phyloP scores from a whole-genome alignment of 1,140 invertebrate species.

The Metopolophium dirhodum region DNA sequence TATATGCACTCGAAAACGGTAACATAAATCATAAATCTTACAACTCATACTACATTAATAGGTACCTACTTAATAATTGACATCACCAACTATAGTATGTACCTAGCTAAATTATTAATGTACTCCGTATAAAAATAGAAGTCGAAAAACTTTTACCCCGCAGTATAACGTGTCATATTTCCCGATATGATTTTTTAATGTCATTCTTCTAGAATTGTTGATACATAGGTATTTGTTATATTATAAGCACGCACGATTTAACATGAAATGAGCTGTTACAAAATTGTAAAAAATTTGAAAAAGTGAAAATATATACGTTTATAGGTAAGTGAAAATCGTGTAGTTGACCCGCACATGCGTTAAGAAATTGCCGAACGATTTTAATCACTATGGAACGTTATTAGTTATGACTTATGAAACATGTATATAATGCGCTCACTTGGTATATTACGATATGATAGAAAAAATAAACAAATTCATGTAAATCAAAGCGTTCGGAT shows the following conservation, averaged over 20 bases:
- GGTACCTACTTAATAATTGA: too few species aligned
- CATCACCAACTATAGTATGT: too few species aligned
- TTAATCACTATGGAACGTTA: neutral
- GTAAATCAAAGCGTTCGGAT: neutral
- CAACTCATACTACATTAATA: too few species aligned
- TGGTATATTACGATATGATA: neutral
- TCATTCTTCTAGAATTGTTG: neutral
- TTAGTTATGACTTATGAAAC: neutral
- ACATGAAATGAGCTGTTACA: neutral
- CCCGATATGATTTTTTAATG: neutral
- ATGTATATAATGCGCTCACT: neutral
- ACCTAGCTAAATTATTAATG: neutral
- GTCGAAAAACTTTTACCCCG: neutral
- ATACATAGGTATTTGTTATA: neutral
- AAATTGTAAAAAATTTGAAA: neutral
- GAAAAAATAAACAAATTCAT: neutral
- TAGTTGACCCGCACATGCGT: neutral
- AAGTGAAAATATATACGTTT: neutral
- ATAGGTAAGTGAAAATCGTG: neutral
- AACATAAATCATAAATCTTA: too few species aligned
- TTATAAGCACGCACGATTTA: too few species aligned
- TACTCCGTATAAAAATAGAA: neutral
- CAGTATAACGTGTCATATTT: neutral
- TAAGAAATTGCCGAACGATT: neutral
- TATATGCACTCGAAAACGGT: neutral